Evolutionary conservation across 1,140 invertebrate genomes (phyloP).

Genomic region (Drosophila auraria): DNA sequence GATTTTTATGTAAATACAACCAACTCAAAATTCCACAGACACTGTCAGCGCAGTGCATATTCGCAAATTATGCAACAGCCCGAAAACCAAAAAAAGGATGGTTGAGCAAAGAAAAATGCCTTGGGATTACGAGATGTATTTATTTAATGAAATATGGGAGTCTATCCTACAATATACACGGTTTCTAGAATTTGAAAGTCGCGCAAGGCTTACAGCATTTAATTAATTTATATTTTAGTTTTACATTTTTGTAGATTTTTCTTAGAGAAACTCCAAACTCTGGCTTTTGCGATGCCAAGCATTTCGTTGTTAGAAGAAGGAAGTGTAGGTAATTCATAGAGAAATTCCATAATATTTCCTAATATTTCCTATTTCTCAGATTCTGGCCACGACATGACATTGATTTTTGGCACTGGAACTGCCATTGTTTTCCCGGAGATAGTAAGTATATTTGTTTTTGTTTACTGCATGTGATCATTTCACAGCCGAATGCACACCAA

Average conservation of each 20-base stretch:
- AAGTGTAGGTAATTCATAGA: no score
- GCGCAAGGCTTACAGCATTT: not conserved
- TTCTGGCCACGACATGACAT: not conserved
- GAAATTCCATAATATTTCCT: no score
- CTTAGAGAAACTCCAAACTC: not conserved
- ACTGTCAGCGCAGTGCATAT: conserved; percentile 23
- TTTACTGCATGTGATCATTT: conserved; percentile 55
- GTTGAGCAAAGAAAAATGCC: not conserved
- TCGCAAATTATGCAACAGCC: conserved; percentile 10
- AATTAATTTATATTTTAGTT: not conserved
- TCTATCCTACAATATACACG: no score
- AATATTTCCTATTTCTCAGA: not conserved
- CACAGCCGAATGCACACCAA: conserved; percentile 63
- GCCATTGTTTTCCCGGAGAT: not conserved
- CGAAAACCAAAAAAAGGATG: not conserved
- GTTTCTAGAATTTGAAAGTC: no score
- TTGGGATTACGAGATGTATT: not conserved
- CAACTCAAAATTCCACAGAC: conserved; percentile 4
- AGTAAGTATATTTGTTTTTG: not conserved
- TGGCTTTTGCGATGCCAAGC: no score
- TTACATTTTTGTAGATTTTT: no score
- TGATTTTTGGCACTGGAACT: not conserved
- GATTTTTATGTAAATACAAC: conserved; percentile 49
- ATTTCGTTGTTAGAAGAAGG: not conserved
- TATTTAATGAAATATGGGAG: not conserved